These are phyloP conservation scores for Salvator merianae DNA, from an alignment of 2,113 vertebrate species.

Conservation along the genomic window DNA sequence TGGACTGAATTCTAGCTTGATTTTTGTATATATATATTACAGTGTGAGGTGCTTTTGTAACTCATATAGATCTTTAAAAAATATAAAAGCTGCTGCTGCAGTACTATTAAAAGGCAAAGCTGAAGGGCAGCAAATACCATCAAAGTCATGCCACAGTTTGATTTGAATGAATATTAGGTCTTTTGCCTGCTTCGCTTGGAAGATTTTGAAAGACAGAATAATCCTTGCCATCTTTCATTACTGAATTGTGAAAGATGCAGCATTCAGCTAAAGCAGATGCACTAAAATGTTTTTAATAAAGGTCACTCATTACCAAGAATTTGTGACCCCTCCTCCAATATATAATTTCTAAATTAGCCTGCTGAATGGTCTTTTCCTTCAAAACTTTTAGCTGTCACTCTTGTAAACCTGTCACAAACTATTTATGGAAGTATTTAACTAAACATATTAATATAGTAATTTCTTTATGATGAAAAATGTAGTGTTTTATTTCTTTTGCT, in stretches of 20 bases:
- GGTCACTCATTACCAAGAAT: neutral
- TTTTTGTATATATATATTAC: neutral
- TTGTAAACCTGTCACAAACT: neutral
- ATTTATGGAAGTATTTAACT: neutral
- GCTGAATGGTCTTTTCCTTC: neutral
- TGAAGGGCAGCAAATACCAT: slow-evolving; percentile 47
- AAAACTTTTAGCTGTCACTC: neutral
- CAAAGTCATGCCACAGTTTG: slow-evolving; percentile 38
- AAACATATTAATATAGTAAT: neutral
- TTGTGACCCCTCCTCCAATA: neutral
- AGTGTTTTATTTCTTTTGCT: neutral
- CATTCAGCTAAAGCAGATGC: neutral
- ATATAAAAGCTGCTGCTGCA: slow-evolving; percentile 17
- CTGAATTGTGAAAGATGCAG: slow-evolving; percentile 12
- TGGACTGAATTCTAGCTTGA: neutral
- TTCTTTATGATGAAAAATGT: neutral
- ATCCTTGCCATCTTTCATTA: slow-evolving; percentile 21
- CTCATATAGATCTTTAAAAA: neutral
- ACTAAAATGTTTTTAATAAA: slow-evolving; percentile 19
- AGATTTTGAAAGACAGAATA: slow-evolving; percentile 11
- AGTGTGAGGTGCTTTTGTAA: slow-evolving; percentile 7
- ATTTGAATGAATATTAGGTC: slow-evolving; percentile 60
- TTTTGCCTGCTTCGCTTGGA: slow-evolving; percentile 41
- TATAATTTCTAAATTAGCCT: neutral
- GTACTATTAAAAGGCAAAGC: slow-evolving; percentile 37